Conservation (phyloP, 1,140 invertebrate genomes). For the Nasonia longicornis region DNA sequence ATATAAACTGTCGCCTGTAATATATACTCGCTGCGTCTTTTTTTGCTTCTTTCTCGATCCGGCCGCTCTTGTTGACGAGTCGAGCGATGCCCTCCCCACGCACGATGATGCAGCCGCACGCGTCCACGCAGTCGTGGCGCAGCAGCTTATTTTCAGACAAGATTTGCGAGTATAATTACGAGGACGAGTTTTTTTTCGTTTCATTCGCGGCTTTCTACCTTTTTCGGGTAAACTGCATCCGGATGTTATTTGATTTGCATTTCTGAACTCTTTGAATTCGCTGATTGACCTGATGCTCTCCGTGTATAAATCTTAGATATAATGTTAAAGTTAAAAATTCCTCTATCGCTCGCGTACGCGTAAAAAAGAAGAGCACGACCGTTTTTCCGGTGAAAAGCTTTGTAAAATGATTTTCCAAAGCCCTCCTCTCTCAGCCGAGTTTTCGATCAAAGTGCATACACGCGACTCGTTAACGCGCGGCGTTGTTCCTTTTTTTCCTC, state of each 20-base stretch:
- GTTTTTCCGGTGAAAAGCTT: not conserved
- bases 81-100: conserved; percentile 5
- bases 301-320: no score
- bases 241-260: no score
- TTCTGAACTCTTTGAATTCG: no score
- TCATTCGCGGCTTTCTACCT: not conserved
- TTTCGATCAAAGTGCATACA: conserved; percentile 2
- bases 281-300: no score
- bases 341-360: no score
- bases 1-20: not conserved
- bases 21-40: not conserved
- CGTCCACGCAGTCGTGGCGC: not conserved
- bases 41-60: not conserved
- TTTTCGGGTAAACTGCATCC: not conserved
- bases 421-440: not conserved
- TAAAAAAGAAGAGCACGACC: no score
- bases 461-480: not conserved
- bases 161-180: conserved; percentile 9
- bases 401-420: not conserved
- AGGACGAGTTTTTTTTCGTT: not conserved
- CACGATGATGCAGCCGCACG: not conserved
- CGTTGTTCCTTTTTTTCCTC: not conserved
- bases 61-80: not conserved
- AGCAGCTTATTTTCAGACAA: not conserved
- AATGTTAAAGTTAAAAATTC: no score